Evolutionary conservation across 1,140 invertebrate species (phyloP).

Genomic region (Drosophila sechellia): DNA sequence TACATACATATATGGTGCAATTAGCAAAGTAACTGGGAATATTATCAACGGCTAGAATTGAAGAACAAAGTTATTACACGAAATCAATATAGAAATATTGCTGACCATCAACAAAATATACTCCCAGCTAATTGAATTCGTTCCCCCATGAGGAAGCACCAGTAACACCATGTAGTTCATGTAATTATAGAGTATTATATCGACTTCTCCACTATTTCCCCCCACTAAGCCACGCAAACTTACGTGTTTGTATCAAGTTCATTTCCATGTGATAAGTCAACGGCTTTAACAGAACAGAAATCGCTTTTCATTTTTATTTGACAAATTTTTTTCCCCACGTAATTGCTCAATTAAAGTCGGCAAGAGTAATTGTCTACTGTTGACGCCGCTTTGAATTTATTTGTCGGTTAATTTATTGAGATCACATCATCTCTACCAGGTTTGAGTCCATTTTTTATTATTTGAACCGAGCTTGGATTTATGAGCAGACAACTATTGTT

Average conservation of each 20-base stretch:
- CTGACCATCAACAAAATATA: constrained; percentile 8
- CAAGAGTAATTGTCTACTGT: constrained; percentile 1
- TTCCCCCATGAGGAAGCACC: constrained; percentile 1
- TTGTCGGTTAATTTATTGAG: constrained; percentile 4
- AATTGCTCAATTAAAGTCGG: constrained; percentile 31
- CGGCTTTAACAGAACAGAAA: constrained; percentile 6
- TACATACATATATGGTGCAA: constrained; percentile 7
- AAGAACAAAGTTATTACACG: constrained; percentile 11
- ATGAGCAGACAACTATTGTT: background rate
- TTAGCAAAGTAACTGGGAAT: constrained; percentile 31
- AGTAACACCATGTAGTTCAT: constrained; percentile 6
- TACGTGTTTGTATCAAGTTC: constrained; percentile 13
- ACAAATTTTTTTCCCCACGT: constrained; percentile 6
- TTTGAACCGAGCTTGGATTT: too few species aligned
- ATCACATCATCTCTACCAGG: background rate
- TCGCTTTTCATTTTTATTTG: background rate
- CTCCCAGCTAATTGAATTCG: constrained; percentile 1
- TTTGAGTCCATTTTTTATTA: too few species aligned
- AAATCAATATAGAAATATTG: constrained; percentile 17
- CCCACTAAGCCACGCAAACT: constrained; percentile 27
- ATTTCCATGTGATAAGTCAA: constrained; percentile 18
- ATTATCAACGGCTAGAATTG: constrained; percentile 11
- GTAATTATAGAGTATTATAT: constrained; percentile 28
- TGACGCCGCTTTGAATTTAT: background rate
- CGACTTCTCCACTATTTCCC: constrained; percentile 15